These are phyloP conservation scores for Zosterops borbonicus DNA, from an alignment of 2,113 vertebrate genomes.

Conservation along the genomic window DNA sequence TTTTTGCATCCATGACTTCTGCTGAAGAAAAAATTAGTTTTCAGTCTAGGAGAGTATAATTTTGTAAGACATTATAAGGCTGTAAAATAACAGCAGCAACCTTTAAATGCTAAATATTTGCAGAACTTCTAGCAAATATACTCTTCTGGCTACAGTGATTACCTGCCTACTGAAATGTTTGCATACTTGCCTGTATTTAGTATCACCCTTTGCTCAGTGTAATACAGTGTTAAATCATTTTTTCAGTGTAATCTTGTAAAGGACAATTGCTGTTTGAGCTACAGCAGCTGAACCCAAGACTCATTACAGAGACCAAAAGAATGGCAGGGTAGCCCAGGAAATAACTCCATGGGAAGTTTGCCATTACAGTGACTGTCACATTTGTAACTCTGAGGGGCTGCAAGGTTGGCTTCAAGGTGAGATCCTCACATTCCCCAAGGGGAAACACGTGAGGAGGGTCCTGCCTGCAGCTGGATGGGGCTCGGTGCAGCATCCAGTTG, in stretches of 20 bases:
- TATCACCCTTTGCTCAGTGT: slow-evolving; percentile 12
- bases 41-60: background rate
- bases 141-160: slow-evolving; percentile 44
- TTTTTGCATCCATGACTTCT: background rate
- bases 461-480: background rate
- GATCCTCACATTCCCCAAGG: background rate
- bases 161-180: slow-evolving; percentile 39
- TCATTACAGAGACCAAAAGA: background rate
- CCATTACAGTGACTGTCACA: background rate
- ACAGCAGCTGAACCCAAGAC: background rate
- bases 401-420: background rate
- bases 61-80: background rate
- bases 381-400: background rate
- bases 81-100: slow-evolving; percentile 42
- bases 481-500: accelerated
- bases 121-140: slow-evolving; percentile 53
- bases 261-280: slow-evolving; percentile 45
- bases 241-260: slow-evolving; percentile 43
- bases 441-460: accelerated
- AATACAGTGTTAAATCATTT: slow-evolving; percentile 52
- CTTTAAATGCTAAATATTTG: slow-evolving; percentile 66
- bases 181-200: slow-evolving; percentile 34
- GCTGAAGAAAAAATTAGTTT: background rate
- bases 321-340: background rate
- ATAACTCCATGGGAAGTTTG: background rate